Percentiles rank a stretch among this genome's conserved stretches.
phyloP scores from a whole-genome alignment of 2,113 vertebrate genomes.

The Bubo blakistoni region DNA sequence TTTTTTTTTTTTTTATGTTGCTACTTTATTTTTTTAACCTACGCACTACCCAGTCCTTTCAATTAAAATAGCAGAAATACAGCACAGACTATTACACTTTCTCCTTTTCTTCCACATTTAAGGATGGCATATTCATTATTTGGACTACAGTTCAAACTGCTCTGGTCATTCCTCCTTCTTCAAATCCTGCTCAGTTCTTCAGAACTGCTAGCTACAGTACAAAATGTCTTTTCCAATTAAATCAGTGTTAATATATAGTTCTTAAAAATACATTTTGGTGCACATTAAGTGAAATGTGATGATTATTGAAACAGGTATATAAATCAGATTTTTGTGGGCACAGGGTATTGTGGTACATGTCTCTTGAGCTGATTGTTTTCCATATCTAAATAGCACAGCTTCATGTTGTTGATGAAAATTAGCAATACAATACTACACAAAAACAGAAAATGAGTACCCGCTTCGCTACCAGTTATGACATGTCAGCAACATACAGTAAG shows the following conservation, averaged over 20 bases:
- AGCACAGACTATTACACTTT: background rate
- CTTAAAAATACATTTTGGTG: conserved; percentile 3
- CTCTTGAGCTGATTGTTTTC: background rate
- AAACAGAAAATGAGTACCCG: background rate
- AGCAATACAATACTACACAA: background rate
- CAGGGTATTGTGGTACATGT: background rate
- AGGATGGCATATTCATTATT: background rate
- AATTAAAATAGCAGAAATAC: conserved; percentile 38
- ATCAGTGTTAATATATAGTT: background rate
- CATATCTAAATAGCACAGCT: background rate
- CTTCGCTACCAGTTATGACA: background rate
- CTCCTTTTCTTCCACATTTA: background rate
- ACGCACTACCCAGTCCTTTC: background rate
- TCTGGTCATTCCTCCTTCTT: background rate
- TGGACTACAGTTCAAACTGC: background rate
- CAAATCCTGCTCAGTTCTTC: background rate
- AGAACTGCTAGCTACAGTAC: background rate
- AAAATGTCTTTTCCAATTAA: conserved; percentile 10
- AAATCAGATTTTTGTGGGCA: background rate
- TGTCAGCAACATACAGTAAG: background rate
- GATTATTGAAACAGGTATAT: conserved; percentile 2
- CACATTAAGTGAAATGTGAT: background rate
- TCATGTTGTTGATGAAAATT: background rate
- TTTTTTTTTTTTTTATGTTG: conserved; percentile 24
- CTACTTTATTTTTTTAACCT: conserved; percentile 49